phyloP scores from a whole-genome alignment of 2,888 invertebrate species.

The Conus canariensis region DNA sequence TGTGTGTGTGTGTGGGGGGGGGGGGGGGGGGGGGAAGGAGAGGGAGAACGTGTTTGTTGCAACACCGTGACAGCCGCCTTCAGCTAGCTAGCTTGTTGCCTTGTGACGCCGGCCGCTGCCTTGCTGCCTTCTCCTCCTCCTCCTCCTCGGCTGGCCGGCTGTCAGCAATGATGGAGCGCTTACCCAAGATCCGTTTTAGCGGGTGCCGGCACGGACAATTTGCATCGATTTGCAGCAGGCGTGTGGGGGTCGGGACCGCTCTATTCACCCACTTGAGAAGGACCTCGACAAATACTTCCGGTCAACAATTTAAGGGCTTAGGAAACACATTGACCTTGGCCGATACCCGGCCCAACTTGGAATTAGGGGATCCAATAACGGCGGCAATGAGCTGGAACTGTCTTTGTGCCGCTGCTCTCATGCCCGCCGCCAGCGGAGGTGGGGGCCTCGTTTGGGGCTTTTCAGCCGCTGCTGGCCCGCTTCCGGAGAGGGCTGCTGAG shows the following conservation, averaged over 20 bases:
- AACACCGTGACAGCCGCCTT: neutral
- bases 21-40: no score
- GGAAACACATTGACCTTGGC: conserved; percentile 35
- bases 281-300: conserved; percentile 39
- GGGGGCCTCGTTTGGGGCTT: conserved; percentile 22
- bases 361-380: conserved; percentile 34
- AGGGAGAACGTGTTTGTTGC: neutral
- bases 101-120: neutral
- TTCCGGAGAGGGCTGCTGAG: neutral
- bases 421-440: neutral
- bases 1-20: no score
- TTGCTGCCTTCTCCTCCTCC: neutral
- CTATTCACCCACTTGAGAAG: conserved; percentile 21
- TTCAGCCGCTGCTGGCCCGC: conserved; percentile 19
- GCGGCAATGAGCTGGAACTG: conserved; percentile 35
- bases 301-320: conserved; percentile 35
- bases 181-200: conserved; percentile 34
- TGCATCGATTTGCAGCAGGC: conserved; percentile 27
- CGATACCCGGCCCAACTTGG: neutral
- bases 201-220: conserved; percentile 31
- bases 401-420: conserved; percentile 30
- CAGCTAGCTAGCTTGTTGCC: neutral
- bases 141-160: neutral
- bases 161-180: conserved; percentile 32
- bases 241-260: neutral